Evolutionary conservation across 2,797 vertebrate species (phyloP).

Genomic region (Lacerta viridis): DNA sequence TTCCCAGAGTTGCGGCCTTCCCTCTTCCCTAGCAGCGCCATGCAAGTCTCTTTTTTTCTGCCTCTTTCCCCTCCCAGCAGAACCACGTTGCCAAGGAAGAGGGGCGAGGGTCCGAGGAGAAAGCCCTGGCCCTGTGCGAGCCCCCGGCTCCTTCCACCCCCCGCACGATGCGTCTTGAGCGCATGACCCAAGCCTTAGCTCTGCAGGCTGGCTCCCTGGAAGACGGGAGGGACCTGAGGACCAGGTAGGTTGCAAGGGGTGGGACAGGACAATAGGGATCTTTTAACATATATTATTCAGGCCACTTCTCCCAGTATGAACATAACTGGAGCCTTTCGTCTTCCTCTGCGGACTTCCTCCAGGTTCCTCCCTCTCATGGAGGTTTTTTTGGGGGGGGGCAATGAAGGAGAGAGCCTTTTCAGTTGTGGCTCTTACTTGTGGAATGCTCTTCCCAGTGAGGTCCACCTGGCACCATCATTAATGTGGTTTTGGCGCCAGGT

Average conservation of each 20-base stretch:
- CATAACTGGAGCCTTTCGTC: no score
- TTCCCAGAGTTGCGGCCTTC: neutral
- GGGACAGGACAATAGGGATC: neutral
- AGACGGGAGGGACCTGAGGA: conserved; percentile 87
- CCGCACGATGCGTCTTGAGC: conserved; percentile 88
- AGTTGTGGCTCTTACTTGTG: no score
- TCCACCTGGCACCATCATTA: no score
- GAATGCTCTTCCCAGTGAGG: no score
- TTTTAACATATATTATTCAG: no score
- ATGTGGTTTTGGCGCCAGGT: no score
- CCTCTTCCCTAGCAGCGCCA: neutral
- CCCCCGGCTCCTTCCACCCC: conserved; percentile 89
- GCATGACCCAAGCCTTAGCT: conserved; percentile 91
- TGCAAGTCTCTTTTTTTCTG: neutral
- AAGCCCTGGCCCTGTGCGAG: conserved; percentile 88
- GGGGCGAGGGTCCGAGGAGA: conserved; percentile 76
- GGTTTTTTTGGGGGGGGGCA: no score
- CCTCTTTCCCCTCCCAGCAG: conserved; percentile 67
- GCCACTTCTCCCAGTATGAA: no score
- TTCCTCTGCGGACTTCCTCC: no score
- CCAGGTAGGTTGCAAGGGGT: conserved; percentile 67
- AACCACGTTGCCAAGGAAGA: conserved; percentile 89
- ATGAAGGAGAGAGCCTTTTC: no score
- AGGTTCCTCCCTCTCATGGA: no score
- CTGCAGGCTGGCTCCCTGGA: conserved; percentile 84